Base-by-base conservation (phyloP, 2,888 invertebrate genomes). In the Heteromyza rotundicornis region DNA sequence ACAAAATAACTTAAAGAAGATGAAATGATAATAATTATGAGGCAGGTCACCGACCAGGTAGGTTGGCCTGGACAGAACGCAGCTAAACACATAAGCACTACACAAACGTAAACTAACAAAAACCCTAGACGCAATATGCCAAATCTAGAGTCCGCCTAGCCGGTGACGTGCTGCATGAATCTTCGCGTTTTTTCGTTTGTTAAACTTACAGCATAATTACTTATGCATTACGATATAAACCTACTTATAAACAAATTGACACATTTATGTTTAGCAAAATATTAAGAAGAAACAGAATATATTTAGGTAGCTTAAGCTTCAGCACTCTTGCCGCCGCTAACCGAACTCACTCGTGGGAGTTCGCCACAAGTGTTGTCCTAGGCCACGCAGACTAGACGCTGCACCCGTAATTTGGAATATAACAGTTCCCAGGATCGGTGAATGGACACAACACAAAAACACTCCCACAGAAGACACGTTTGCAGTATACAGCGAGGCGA, bases 11-110 rank as follows among this genome's bases (percentile, higher is more conserved):
- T 19, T 49, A 14, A 16, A 24, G 20, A 63, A 57, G 59, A 57
- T 55, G 57, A 53, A 60, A 55, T 35, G 62, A 63, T 64, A 69
- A 68, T 67, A 73, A 56, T 70, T 54, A 66, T 65, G 63, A 64
- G 63, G 63, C 54, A 64, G 58, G 63, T 65, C 62, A 61, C 54
- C 60, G 57, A 36, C 52, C 50, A 59, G 32, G n/a, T n/a, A n/a
- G n/a, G n/a, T n/a, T n/a, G n/a, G n/a, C n/a, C n/a, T n/a, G n/a
- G n/a, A n/a, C n/a, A n/a, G n/a, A n/a, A n/a, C n/a, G n/a, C n/a
- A n/a, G n/a, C n/a, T n/a, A n/a, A n/a, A n/a, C n/a, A n/a, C n/a
- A n/a, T n/a, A n/a, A n/a, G n/a, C n/a, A n/a, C n/a, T n/a, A n/a
- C n/a, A n/a, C n/a, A n/a, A n/a, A n/a, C n/a, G n/a, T n/a, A n/a